A percentile compares a stretch with the other conserved stretches of the same genome.
Evolutionary conservation across 1,140 invertebrate species (phyloP).

Genomic region (Cydia strobilella): DNA sequence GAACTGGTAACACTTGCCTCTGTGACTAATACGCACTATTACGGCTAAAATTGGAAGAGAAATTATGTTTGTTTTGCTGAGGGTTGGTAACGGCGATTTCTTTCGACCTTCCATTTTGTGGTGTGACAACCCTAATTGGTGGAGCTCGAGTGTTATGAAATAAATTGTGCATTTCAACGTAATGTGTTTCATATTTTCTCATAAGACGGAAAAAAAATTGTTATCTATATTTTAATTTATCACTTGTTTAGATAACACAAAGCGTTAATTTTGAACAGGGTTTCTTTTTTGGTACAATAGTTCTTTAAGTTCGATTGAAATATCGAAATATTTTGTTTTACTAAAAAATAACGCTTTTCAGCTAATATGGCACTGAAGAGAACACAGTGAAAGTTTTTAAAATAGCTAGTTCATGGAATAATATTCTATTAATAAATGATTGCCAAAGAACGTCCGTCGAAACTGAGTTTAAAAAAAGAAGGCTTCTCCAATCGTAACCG

Average conservation of each 20-base stretch:
- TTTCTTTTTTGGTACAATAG: too few species aligned
- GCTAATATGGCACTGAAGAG: too few species aligned
- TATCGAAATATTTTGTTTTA: too few species aligned
- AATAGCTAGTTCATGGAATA: too few species aligned
- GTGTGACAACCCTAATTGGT: slow-evolving; percentile 18
- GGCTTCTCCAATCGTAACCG: not conserved
- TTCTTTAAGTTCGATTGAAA: too few species aligned
- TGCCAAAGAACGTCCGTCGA: not conserved
- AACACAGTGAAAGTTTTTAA: too few species aligned
- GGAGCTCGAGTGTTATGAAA: slow-evolving; percentile 9
- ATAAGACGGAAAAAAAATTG: not conserved
- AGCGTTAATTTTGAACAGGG: not conserved
- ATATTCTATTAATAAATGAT: not conserved
- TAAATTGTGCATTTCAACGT: slow-evolving; percentile 1
- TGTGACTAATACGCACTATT: slow-evolving; percentile 46
- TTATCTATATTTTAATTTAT: not conserved
- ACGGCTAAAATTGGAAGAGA: slow-evolving; percentile 34
- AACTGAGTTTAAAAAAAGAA: not conserved
- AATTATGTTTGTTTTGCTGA: slow-evolving; percentile 19
- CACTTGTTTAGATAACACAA: not conserved
- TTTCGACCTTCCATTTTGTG: slow-evolving; percentile 4
- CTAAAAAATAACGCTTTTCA: too few species aligned
- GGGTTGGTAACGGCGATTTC: slow-evolving; percentile 16
- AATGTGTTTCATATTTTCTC: not conserved
- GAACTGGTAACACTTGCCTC: slow-evolving; percentile 32